Evolutionary conservation across 2,797 vertebrate genomes (phyloP).

Genomic region (Semotilus atromaculatus): DNA sequence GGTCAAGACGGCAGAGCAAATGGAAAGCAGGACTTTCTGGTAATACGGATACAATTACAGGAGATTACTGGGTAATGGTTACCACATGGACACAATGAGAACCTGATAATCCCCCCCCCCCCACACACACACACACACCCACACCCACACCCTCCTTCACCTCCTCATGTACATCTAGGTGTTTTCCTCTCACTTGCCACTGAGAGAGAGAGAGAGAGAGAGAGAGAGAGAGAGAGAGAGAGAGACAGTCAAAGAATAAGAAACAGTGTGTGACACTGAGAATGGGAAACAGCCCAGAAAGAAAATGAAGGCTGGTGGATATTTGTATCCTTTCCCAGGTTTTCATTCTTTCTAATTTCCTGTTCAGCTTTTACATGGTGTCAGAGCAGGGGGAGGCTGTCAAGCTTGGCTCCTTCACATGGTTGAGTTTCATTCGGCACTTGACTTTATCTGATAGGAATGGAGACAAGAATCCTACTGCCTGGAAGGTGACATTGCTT

Average conservation of each 20-base stretch:
- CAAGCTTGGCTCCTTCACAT: constrained; percentile 21
- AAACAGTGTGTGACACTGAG: constrained; percentile 60
- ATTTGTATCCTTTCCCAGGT: constrained; percentile 55
- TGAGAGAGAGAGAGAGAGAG: constrained; percentile 30
- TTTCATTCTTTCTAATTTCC: constrained; percentile 59
- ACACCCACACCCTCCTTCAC: constrained; percentile 67
- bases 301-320: constrained; percentile 49
- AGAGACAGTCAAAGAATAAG: neutral
- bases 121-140: too few species aligned
- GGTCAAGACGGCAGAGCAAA: constrained; percentile 84
- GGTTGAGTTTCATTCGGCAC: constrained; percentile 31
- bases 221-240: too few species aligned
- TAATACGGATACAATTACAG: constrained; percentile 89
- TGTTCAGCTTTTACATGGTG: constrained; percentile 57
- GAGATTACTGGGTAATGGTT: constrained; percentile 87
- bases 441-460: constrained; percentile 50
- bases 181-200: constrained; percentile 82
- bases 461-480: constrained; percentile 49
- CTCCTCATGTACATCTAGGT: constrained; percentile 80
- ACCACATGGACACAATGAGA: constrained; percentile 86
- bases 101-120: constrained; percentile 83
- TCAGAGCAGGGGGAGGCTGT: constrained; percentile 40
- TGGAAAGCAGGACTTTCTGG: constrained; percentile 87
- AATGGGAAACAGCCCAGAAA: constrained; percentile 33
- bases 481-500: constrained; percentile 47